Conservation (phyloP, 2,888 invertebrate species). For the Lobophora halterata region DNA sequence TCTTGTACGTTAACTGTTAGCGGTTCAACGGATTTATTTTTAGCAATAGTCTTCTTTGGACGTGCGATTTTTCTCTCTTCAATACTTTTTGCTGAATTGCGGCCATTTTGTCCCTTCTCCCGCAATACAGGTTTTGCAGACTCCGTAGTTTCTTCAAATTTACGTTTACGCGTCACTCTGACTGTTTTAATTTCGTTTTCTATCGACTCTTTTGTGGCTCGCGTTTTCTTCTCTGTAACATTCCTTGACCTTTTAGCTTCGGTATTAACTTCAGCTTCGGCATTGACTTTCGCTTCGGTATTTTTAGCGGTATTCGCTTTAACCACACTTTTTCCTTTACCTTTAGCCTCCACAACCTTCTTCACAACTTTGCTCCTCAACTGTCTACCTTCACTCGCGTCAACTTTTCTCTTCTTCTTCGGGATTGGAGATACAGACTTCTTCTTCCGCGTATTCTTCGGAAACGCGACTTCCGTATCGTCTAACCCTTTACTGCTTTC, state of each 20-base stretch:
- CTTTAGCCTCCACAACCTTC: conserved; percentile 35
- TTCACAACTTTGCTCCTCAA: conserved; percentile 44
- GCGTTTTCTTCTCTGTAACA: conserved; percentile 61
- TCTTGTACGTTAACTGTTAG: background rate
- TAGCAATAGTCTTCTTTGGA: conserved; percentile 50
- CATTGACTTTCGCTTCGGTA: too few relatives aligned
- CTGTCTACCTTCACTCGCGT: conserved; percentile 43
- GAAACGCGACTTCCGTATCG: conserved; percentile 61
- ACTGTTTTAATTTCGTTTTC: conserved; percentile 62
- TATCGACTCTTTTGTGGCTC: conserved; percentile 67
- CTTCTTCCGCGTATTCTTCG: conserved; percentile 51
- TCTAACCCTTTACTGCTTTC: conserved; percentile 66
- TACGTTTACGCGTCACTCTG: conserved; percentile 57
- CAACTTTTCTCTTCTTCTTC: conserved; percentile 63
- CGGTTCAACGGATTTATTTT: background rate
- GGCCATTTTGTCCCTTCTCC: conserved; percentile 69
- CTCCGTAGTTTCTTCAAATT: conserved; percentile 58
- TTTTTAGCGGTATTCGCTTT: too few relatives aligned
- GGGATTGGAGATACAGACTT: conserved; percentile 58
- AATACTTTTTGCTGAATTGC: conserved; percentile 44
- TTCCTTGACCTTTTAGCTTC: conserved; percentile 51
- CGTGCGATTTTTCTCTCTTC: conserved; percentile 52
- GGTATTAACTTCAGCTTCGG: conserved; percentile 11
- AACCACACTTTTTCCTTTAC: conserved; percentile 26
- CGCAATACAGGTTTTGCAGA: conserved; percentile 60